A percentile compares a stretch with the other conserved stretches of the same genome.
phyloP scores from a whole-genome alignment of 2,797 vertebrate genomes.

The Benthosema pterotum region DNA sequence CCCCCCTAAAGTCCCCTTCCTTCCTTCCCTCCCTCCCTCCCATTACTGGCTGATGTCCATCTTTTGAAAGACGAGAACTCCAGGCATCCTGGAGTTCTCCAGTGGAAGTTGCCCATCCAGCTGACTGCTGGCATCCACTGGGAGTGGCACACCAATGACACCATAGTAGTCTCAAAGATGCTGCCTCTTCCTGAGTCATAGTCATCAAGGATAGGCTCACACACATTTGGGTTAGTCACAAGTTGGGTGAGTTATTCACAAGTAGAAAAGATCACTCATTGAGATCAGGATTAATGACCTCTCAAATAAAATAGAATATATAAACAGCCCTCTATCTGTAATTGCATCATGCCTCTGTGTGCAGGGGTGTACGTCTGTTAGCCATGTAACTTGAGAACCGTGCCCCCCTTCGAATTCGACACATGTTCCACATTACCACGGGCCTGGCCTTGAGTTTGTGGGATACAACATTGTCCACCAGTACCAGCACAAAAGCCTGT shows the following conservation, averaged over 20 bases:
- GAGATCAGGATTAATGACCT: too few relatives aligned
- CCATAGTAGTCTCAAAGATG: conserved; percentile 18
- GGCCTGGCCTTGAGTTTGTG: too few relatives aligned
- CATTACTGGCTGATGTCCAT: conserved; percentile 25
- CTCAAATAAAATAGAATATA: too few relatives aligned
- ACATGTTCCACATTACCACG: too few relatives aligned
- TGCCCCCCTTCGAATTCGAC: too few relatives aligned
- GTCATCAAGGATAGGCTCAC: background rate
- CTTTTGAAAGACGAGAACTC: conserved; percentile 38
- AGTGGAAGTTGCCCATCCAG: conserved; percentile 27
- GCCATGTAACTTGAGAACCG: too few relatives aligned
- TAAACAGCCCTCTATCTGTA: too few relatives aligned
- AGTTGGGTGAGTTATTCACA: background rate
- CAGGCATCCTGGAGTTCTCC: conserved; percentile 31
- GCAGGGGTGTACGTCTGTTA: too few relatives aligned
- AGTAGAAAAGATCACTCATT: too few relatives aligned
- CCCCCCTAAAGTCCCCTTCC: conserved; percentile 35
- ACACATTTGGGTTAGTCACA: background rate
- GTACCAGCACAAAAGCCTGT: too few relatives aligned
- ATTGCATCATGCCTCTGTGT: too few relatives aligned
- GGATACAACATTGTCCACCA: too few relatives aligned
- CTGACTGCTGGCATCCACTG: conserved; percentile 30
- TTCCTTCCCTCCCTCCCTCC: conserved; percentile 43
- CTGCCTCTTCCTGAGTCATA: conserved; percentile 1
- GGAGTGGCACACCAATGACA: conserved; percentile 17